A percentile compares a stretch with the other conserved stretches of the same genome.
Conservation (phyloP, 2,797 vertebrate species). For the Galago senegalensis region DNA sequence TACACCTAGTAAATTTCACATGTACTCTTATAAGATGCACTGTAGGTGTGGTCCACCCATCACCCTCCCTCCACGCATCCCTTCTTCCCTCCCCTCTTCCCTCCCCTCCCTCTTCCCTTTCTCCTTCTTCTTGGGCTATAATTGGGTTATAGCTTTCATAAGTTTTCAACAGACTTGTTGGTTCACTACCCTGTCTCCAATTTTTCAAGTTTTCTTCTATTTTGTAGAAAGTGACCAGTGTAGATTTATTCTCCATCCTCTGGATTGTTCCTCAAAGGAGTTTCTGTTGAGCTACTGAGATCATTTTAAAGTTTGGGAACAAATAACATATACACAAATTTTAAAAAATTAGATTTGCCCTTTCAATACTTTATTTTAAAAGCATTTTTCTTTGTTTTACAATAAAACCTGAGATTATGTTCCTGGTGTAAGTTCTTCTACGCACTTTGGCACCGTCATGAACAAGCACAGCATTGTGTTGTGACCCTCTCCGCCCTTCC, state of each 20-base stretch:
- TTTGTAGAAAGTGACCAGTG: background rate
- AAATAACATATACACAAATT: background rate
- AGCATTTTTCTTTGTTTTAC: background rate
- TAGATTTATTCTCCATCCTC: background rate
- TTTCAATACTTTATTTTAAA: slow-evolving; percentile 3
- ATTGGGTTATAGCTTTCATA: no score
- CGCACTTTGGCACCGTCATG: background rate
- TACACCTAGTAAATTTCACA: no score
- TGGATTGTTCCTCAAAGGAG: background rate
- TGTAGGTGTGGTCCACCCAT: no score
- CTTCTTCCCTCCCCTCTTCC: no score
- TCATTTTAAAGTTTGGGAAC: slow-evolving; percentile 1
- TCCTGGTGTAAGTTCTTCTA: background rate
- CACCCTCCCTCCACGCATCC: no score
- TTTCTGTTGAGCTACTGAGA: background rate
- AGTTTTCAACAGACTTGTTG: background rate
- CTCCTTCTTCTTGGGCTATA: no score
- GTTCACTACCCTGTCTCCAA: background rate
- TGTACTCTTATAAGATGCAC: no score
- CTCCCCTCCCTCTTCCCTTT: no score
- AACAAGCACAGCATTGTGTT: background rate
- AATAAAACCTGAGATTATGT: background rate
- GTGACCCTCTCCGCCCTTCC: background rate
- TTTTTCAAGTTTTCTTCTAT: background rate
- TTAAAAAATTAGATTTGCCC: background rate